Conservation (phyloP, 1,140 invertebrate genomes). For the Drosophila leontia region DNA sequence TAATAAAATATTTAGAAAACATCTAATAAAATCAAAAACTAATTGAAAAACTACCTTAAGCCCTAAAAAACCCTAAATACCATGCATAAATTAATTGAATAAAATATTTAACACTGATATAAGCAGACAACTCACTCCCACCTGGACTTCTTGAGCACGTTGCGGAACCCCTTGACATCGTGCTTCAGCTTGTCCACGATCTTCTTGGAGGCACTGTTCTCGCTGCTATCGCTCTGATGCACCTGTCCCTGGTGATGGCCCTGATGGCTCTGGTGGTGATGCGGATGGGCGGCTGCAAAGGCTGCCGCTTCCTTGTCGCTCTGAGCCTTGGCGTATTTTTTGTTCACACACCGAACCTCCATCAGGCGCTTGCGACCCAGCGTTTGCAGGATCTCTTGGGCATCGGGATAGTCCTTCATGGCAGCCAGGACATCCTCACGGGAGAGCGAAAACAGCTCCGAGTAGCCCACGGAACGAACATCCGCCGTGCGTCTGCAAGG, state of each 20-base stretch:
- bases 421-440: constrained; percentile 97
- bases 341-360: constrained; percentile 89
- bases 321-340: constrained; percentile 78
- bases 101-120: not conserved
- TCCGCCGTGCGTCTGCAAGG: constrained; percentile 96
- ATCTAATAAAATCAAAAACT: no score
- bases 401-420: constrained; percentile 98
- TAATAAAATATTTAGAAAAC: no score
- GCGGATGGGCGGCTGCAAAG: constrained; percentile 64
- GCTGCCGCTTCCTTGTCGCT: constrained; percentile 71
- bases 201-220: constrained; percentile 89
- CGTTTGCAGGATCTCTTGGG: constrained; percentile 95
- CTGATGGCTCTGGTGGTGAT: constrained; percentile 59
- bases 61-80: not conserved
- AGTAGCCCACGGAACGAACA: constrained; percentile 97
- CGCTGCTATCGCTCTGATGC: constrained; percentile 87
- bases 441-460: constrained; percentile 97
- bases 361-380: constrained; percentile 94
- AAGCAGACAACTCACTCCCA: constrained; percentile 41
- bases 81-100: not conserved
- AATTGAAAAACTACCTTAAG: not conserved
- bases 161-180: constrained; percentile 92
- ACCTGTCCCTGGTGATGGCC: constrained; percentile 85
- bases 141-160: constrained; percentile 88
- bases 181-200: constrained; percentile 93